A percentile compares a stretch with the other conserved stretches of the same genome.
phyloP scores from a whole-genome alignment of 2,888 invertebrate genomes.

The Prostheceraeus crozeri region DNA sequence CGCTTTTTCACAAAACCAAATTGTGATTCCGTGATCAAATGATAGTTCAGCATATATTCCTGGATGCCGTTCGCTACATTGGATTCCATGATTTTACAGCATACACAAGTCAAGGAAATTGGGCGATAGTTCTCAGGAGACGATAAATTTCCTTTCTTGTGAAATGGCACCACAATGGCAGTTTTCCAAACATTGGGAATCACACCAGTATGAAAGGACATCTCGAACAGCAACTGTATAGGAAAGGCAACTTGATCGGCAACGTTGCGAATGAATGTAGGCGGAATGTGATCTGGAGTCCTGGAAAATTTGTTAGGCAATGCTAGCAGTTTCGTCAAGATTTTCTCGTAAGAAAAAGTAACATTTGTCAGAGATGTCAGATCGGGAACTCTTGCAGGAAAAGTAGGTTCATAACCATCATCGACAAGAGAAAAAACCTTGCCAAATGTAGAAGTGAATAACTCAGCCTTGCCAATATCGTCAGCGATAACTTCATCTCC shows the following conservation, averaged over 20 bases:
- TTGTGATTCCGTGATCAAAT: too few species aligned
- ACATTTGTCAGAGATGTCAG: too few species aligned
- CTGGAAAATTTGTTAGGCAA: slow-evolving; percentile 2
- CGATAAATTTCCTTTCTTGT: slow-evolving; percentile 1
- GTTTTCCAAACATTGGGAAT: slow-evolving; percentile 24
- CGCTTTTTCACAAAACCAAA: too few species aligned
- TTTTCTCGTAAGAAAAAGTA: too few species aligned
- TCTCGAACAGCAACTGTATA: background rate
- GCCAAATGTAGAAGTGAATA: too few species aligned
- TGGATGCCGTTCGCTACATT: too few species aligned
- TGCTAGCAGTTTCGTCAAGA: too few species aligned
- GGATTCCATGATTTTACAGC: slow-evolving; percentile 15
- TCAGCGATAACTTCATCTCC: slow-evolving; percentile 3
- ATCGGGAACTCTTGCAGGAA: too few species aligned
- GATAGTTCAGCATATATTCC: too few species aligned
- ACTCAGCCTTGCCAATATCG: slow-evolving; percentile 21
- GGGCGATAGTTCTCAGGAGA: slow-evolving; percentile 20
- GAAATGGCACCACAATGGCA: background rate
- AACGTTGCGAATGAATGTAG: background rate
- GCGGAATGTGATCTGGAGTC: slow-evolving; percentile 4
- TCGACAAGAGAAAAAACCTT: too few species aligned
- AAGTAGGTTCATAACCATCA: too few species aligned
- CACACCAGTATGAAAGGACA: slow-evolving; percentile 1
- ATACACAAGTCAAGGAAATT: background rate
- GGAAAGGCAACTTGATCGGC: slow-evolving; percentile 12